Evolutionary conservation across 2,797 vertebrate species (phyloP).

Genomic region (Columba guinea): DNA sequence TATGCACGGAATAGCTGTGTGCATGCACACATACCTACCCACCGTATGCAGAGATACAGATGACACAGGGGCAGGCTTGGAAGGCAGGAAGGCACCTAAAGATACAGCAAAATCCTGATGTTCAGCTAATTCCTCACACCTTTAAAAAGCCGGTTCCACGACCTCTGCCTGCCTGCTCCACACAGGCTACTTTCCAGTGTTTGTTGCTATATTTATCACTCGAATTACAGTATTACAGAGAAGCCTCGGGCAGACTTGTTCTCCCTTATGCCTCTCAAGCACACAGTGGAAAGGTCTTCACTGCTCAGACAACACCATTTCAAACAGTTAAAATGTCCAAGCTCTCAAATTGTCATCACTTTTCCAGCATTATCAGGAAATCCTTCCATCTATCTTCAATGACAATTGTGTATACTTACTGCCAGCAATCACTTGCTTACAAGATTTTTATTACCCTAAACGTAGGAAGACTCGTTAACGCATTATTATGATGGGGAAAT

Average conservation of each 20-base stretch:
- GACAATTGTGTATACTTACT: slow-evolving; percentile 4
- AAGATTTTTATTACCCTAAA: slow-evolving; percentile 25
- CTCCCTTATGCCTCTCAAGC: neutral
- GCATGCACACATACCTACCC: neutral
- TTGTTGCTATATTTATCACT: slow-evolving; percentile 53
- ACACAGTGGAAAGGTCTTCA: neutral
- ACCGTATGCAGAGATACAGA: neutral
- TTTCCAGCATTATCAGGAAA: neutral
- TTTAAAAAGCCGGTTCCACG: neutral
- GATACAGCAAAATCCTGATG: neutral
- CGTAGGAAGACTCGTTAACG: neutral
- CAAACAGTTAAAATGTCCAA: neutral
- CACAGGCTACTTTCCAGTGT: slow-evolving; percentile 6
- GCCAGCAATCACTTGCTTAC: slow-evolving; percentile 16
- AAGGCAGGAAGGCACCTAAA: neutral
- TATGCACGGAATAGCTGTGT: neutral
- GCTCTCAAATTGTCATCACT: neutral
- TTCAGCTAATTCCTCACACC: neutral
- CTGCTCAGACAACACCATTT: neutral
- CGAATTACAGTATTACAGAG: slow-evolving; percentile 7
- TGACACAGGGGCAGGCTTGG: neutral
- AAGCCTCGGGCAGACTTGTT: slow-evolving; percentile 4
- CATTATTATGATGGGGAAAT: neutral
- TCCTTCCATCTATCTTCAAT: neutral
- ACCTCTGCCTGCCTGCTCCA: neutral